These are phyloP conservation scores for Mustela erminea DNA, from an alignment of 2,797 vertebrate genomes.

Conservation along the genomic window DNA sequence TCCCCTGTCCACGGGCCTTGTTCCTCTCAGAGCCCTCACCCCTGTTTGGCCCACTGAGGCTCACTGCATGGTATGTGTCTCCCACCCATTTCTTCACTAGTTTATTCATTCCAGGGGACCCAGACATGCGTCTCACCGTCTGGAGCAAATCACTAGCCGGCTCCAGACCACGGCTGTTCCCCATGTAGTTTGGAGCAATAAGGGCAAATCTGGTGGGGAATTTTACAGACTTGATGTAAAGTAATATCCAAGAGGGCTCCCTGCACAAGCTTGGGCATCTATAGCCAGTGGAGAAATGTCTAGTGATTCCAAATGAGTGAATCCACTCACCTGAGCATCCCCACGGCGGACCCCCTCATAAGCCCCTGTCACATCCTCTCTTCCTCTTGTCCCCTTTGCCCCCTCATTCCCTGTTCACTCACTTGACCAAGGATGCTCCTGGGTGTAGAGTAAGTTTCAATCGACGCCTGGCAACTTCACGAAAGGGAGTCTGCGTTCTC, in stretches of 20 bases:
- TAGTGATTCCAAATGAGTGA: not conserved
- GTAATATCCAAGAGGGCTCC: not conserved
- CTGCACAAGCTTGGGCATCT: not conserved
- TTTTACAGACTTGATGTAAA: not conserved
- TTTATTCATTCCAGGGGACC: not conserved
- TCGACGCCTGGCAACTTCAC: not conserved
- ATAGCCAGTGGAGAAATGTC: not conserved
- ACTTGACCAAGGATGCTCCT: rapidly evolving
- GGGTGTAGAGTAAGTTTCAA: not conserved
- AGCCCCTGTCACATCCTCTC: not conserved
- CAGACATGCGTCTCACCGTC: not conserved
- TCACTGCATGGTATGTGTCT: not conserved
- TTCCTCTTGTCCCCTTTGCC: not conserved
- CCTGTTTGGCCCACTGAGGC: not conserved
- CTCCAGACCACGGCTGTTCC: not conserved
- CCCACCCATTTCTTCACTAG: not conserved
- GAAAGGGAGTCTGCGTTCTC: not conserved
- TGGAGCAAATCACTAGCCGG: not conserved
- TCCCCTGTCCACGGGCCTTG: not conserved
- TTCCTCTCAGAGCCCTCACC: not conserved
- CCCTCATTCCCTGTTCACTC: not conserved
- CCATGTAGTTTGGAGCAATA: not conserved
- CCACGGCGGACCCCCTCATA: not conserved
- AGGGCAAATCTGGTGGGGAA: not conserved
- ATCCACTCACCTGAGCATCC: not conserved